These are phyloP conservation scores for Tetrapedia diversipes DNA, from an alignment of 2,888 invertebrate genomes.

Conservation along the genomic window DNA sequence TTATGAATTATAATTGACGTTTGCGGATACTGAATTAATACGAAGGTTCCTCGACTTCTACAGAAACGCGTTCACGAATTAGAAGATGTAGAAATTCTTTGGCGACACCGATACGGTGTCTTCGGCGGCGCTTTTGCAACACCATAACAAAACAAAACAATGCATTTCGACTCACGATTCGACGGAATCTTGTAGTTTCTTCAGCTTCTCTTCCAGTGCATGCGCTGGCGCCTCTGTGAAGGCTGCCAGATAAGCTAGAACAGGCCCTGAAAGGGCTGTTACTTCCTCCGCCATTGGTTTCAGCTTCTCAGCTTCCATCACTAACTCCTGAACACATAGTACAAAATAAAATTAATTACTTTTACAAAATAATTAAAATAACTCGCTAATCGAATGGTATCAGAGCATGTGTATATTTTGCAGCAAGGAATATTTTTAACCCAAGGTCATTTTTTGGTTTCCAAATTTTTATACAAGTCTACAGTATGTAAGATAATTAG, in stretches of 20 bases:
- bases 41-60: background rate
- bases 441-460: too few relatives aligned
- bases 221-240: conserved; percentile 88
- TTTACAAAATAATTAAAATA: too few relatives aligned
- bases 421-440: too few relatives aligned
- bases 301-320: conserved; percentile 88
- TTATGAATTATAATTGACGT: too few relatives aligned
- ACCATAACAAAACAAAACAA: conserved; percentile 32
- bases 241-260: conserved; percentile 88
- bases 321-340: conserved; percentile 86
- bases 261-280: conserved; percentile 87
- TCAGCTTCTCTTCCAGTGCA: conserved; percentile 88
- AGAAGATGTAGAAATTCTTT: background rate
- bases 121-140: conserved; percentile 17
- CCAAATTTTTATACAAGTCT: too few relatives aligned
- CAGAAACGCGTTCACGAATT: conserved; percentile 8
- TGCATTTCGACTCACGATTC: conserved; percentile 84
- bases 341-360: background rate
- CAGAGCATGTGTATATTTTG: too few relatives aligned
- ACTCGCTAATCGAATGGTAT: too few relatives aligned
- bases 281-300: conserved; percentile 87
- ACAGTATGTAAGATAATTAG: too few relatives aligned
- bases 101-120: conserved; percentile 31
- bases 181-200: conserved; percentile 88
- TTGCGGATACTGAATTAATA: background rate